Evolutionary conservation across 2,113 vertebrate species (phyloP), one percentile per base, ranked within the genome.

Genomic region (Chunga burmeisteri): DNA sequence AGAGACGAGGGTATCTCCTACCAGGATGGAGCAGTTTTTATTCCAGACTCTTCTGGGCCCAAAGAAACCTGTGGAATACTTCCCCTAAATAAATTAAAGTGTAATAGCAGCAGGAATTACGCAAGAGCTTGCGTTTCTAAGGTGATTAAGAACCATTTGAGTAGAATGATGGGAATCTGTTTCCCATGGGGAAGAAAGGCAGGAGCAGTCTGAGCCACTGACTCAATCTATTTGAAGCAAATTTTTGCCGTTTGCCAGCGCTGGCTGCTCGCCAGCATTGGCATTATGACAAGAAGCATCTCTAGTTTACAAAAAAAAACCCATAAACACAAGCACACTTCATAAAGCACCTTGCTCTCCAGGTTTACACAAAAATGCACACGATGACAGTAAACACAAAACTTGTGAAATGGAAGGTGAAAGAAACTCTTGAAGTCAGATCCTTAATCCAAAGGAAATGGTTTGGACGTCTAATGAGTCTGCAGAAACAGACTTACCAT

Each of bases 141-240:
- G 81, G 93, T 72, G 85, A 94, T 93, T 94, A 93, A 92, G 78
- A 88, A 88, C 59, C 79, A 88, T 70, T 79, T 56, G 62, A 90
- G 82, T 6, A 88, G 85, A 92, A 95, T 42, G 90, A 94, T 82
- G 63, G 88, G 71, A 92, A 94, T 80, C 90, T 82, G 52, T 58
- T 93, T 88, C 92, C 92, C 81, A 46, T 36, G 71, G 79, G 68
- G 71, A 72, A 88, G 79, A 88, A 88, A 73, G 0, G 1, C 36
- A 86, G 85, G 78, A 95, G 90, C 58, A 82, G 88, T 66, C 73
- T 9, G 34, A 71, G 73, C 82, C 53, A 73, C 2, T 25, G 59
- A 88, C 74, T 40, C 81, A 27, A 79, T 71, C 78, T 80, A 52
- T 68, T 22, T 38, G 87, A 75, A 82, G 62, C 8, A 46, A 82